These are phyloP conservation scores for Simalia tracyae DNA, from an alignment of 2,797 vertebrate genomes.

Conservation along the genomic window DNA sequence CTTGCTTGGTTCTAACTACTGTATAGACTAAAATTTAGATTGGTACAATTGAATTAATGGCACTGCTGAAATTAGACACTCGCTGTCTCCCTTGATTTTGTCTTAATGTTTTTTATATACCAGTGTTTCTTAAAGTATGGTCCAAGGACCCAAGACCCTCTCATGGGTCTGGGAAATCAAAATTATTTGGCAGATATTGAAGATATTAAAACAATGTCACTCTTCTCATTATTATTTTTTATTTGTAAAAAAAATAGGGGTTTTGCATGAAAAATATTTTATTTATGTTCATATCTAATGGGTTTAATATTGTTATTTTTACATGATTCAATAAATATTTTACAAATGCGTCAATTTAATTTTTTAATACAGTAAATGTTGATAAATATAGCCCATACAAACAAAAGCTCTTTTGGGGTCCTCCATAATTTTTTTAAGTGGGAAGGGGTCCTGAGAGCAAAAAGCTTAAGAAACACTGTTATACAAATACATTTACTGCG, in stretches of 20 bases:
- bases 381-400: background rate
- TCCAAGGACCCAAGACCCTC: background rate
- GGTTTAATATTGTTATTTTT: background rate
- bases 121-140: background rate
- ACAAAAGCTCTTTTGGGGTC: background rate
- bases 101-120: background rate
- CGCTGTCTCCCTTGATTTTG: background rate
- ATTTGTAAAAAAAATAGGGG: background rate
- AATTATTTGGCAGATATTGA: background rate
- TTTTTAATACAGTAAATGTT: background rate
- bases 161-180: background rate
- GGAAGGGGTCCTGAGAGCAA: background rate
- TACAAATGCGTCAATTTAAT: background rate
- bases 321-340: background rate
- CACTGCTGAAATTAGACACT: background rate
- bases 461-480: background rate
- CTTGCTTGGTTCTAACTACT: background rate
- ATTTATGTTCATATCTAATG: background rate
- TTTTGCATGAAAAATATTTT: background rate
- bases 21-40: background rate
- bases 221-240: background rate
- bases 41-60: background rate
- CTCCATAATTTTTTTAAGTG: background rate
- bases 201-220: background rate
- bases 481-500: background rate